Percentiles rank a stretch among this genome's conserved stretches.
Conservation (phyloP, 2,888 invertebrate species). For the Cheilosia pagana region DNA sequence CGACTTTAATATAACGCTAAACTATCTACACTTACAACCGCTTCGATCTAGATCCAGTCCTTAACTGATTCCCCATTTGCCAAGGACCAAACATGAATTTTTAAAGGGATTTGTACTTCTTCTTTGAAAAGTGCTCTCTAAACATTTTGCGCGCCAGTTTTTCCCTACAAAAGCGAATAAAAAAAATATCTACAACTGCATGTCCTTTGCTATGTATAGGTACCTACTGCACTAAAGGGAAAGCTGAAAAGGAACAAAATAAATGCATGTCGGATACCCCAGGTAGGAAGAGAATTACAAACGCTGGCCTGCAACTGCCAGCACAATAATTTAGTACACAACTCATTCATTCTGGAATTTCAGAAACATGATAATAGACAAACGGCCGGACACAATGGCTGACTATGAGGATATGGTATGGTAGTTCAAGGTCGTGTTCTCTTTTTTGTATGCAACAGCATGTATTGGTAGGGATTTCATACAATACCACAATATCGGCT, state of each 20-base stretch:
- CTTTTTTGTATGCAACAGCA: neutral
- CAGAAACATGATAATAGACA: conserved; percentile 16
- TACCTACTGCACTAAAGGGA: neutral
- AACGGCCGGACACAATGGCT: neutral
- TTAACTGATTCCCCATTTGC: neutral
- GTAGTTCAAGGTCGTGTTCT: neutral
- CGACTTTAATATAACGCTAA: neutral
- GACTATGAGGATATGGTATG: neutral
- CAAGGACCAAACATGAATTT: neutral
- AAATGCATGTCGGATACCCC: neutral
- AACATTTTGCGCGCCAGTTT: conserved; percentile 23
- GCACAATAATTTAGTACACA: conserved; percentile 12
- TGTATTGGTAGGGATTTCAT: neutral
- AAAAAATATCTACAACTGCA: conserved; percentile 10
- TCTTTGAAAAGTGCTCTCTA: neutral
- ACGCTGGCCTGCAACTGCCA: conserved; percentile 2
- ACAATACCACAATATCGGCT: neutral
- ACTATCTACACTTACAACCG: neutral
- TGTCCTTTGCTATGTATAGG: neutral
- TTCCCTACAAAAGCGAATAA: neutral
- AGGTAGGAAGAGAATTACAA: conserved; percentile 15
- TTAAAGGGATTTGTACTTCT: neutral
- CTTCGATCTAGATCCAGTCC: neutral
- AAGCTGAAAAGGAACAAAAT: neutral
- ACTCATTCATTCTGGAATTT: conserved; percentile 5